Evolutionary conservation across 2,888 invertebrate genomes (phyloP).

Genomic region (Drosophila helvetica): DNA sequence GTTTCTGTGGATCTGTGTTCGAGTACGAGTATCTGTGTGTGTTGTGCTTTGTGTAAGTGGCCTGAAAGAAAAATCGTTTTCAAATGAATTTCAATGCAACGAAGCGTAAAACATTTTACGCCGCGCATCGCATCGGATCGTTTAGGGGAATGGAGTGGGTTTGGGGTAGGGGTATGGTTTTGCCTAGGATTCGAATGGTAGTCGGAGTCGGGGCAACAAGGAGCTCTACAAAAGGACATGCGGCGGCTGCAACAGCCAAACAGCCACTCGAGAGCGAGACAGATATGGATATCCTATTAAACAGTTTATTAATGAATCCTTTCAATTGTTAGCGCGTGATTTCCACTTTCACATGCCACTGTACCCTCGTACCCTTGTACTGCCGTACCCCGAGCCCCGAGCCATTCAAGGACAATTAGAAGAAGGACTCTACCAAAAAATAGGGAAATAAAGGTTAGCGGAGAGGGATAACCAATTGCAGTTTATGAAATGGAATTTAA

Average conservation of each 20-base stretch:
- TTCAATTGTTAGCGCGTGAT: slow-evolving; percentile 81
- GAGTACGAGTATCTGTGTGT: slow-evolving; percentile 27
- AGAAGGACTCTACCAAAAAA: slow-evolving; percentile 43
- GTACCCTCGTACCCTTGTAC: neutral
- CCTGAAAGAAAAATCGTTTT: slow-evolving; percentile 80
- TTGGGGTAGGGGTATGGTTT: slow-evolving; percentile 1
- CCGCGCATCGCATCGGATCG: slow-evolving; percentile 52
- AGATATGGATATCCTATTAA: slow-evolving; percentile 73
- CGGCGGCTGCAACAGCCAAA: slow-evolving; percentile 73
- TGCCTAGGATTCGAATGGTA: neutral
- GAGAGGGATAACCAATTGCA: slow-evolving; percentile 48
- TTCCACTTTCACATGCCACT: slow-evolving; percentile 66
- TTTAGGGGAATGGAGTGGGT: slow-evolving; percentile 20
- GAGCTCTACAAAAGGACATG: slow-evolving; percentile 73
- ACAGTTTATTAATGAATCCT: slow-evolving; percentile 83
- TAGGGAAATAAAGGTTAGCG: slow-evolving; percentile 20
- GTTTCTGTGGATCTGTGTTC: slow-evolving; percentile 29
- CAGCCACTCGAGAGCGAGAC: slow-evolving; percentile 49
- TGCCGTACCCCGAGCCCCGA: too few relatives aligned
- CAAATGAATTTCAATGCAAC: slow-evolving; percentile 83
- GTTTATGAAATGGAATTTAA: slow-evolving; percentile 66
- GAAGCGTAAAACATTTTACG: slow-evolving; percentile 83
- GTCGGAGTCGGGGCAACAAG: slow-evolving; percentile 43
- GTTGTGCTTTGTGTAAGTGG: slow-evolving; percentile 76
- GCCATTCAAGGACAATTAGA: slow-evolving; percentile 78